phyloP scores from a whole-genome alignment of 2,113 vertebrate genomes.

The Ahaetulla prasina region DNA sequence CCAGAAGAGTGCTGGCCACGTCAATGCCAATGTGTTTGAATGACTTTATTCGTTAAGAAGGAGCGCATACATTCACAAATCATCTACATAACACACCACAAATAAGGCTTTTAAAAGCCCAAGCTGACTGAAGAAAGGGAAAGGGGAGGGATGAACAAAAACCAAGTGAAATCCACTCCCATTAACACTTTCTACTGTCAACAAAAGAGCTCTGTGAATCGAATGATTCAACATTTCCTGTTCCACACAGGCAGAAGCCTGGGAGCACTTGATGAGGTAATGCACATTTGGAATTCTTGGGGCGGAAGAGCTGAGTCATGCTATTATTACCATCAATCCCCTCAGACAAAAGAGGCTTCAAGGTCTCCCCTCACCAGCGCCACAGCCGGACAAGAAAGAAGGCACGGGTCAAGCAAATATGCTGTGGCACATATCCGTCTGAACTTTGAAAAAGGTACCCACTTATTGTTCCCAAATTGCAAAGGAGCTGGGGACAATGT shows the following conservation, averaged over 20 bases:
- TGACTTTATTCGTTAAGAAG: not conserved
- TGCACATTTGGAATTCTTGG: constrained; percentile 54
- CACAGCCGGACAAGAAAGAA: constrained; percentile 13
- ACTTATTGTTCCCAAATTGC: not conserved
- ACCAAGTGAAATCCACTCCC: constrained; percentile 43
- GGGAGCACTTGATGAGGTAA: constrained; percentile 58
- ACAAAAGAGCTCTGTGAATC: constrained; percentile 24
- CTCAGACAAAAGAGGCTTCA: constrained; percentile 55
- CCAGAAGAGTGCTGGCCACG: not conserved
- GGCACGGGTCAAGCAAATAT: not conserved
- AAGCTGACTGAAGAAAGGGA: constrained; percentile 23
- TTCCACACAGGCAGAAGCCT: constrained; percentile 39
- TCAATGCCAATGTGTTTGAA: not conserved
- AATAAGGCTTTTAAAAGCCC: constrained; percentile 21
- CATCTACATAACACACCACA: constrained; percentile 20
- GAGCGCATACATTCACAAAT: constrained; percentile 18
- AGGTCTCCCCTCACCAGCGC: constrained; percentile 38
- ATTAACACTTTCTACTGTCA: constrained; percentile 48
- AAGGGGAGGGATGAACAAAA: constrained; percentile 20
- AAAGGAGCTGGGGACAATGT: not conserved
- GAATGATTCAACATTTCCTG: constrained; percentile 55
- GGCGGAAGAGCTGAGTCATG: constrained; percentile 56
- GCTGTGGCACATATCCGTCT: not conserved
- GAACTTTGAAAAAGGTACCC: not conserved
- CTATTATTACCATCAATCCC: constrained; percentile 49